phyloP scores from a whole-genome alignment of 2,797 vertebrate genomes.

The Coregonus ussuriensis region DNA sequence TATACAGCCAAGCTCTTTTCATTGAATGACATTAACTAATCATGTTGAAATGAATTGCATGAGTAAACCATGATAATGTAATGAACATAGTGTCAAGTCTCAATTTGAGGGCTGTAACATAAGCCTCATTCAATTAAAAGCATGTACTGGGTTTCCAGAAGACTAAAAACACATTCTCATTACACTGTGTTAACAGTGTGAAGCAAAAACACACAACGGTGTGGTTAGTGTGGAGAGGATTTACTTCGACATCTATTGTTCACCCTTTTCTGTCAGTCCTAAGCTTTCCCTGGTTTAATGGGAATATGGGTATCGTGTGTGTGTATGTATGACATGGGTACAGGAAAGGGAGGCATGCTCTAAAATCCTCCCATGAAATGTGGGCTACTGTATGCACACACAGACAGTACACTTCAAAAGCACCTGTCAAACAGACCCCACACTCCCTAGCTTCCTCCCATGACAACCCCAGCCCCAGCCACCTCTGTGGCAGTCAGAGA shows the following conservation, averaged over 20 bases:
- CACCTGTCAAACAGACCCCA: slow-evolving; percentile 44
- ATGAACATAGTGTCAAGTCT: neutral
- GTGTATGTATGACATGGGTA: neutral
- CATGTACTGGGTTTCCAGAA: neutral
- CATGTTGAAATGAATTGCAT: neutral
- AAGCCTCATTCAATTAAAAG: neutral
- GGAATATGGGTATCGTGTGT: neutral
- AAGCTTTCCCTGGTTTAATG: neutral
- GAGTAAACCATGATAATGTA: neutral
- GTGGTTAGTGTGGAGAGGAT: neutral
- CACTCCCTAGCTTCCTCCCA: slow-evolving; percentile 31
- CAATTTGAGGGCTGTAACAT: neutral
- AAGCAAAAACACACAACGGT: neutral
- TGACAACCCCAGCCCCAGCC: slow-evolving; percentile 20
- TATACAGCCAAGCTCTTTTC: neutral
- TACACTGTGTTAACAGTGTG: too few species aligned
- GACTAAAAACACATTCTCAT: too few species aligned
- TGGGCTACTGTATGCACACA: slow-evolving; percentile 10
- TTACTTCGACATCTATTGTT: neutral
- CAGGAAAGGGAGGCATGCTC: neutral
- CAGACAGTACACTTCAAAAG: slow-evolving; percentile 53
- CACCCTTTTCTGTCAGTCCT: neutral
- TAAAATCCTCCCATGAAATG: neutral
- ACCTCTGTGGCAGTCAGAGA: slow-evolving; percentile 12
- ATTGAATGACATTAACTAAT: neutral